Evolutionary conservation across 2,797 vertebrate species (phyloP).

Genomic region (Cryptoblepharus egeriae): DNA sequence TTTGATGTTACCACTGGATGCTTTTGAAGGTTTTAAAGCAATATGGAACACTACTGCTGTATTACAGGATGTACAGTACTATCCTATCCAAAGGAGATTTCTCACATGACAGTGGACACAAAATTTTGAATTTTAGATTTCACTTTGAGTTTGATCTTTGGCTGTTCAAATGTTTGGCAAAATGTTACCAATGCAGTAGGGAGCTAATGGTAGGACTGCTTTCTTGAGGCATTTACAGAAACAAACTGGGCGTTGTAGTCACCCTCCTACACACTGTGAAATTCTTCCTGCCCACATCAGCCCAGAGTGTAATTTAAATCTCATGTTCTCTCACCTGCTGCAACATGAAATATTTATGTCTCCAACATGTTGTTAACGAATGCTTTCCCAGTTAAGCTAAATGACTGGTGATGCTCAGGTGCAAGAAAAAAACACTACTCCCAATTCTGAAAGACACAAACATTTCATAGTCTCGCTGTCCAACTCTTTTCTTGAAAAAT

Average conservation of each 20-base stretch:
- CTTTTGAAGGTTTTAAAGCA: neutral
- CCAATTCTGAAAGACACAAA: neutral
- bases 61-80: too few species aligned
- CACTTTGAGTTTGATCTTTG: neutral
- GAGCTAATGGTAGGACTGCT: neutral
- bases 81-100: neutral
- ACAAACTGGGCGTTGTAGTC: neutral
- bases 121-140: neutral
- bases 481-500: neutral
- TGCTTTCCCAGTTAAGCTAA: neutral
- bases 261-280: neutral
- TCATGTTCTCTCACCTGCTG: neutral
- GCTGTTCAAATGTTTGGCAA: neutral
- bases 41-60: neutral
- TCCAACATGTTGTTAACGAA: neutral
- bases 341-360: neutral
- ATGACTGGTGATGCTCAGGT: neutral
- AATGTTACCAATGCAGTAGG: too few species aligned
- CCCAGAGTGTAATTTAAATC: neutral
- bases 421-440: neutral
- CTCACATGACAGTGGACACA: neutral
- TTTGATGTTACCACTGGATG: neutral
- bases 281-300: neutral
- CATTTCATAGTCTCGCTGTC: neutral
- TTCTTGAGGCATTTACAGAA: neutral